Evolutionary conservation across 2,113 vertebrate genomes (phyloP).

Genomic region (Salminus brasiliensis): DNA sequence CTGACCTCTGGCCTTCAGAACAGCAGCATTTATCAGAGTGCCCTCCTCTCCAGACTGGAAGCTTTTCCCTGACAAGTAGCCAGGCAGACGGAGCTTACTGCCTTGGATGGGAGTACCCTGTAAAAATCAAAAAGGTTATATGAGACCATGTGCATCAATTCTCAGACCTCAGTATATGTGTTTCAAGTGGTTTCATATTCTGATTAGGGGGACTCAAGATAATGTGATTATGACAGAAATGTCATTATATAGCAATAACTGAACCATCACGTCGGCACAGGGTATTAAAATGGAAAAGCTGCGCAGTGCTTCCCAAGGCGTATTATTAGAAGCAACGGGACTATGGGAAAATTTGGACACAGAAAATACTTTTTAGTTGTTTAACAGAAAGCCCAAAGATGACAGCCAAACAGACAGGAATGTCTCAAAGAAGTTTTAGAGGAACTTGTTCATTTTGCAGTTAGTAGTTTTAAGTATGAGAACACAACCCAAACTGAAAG

Average conservation of each 20-base stretch:
- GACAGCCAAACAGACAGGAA: neutral
- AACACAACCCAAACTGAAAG: constrained; percentile 3
- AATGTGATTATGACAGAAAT: neutral
- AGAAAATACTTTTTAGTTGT: neutral
- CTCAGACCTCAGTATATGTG: neutral
- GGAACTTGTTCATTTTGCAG: constrained; percentile 3
- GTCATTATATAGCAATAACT: neutral
- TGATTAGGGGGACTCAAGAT: neutral
- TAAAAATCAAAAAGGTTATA: constrained; percentile 13
- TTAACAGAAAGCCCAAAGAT: neutral
- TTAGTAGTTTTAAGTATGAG: constrained; percentile 10
- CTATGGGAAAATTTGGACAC: neutral
- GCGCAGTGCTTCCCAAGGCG: neutral
- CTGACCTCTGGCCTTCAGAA: constrained; percentile 86
- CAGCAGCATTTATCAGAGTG: constrained; percentile 86
- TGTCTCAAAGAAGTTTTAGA: neutral
- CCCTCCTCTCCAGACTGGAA: constrained; percentile 93
- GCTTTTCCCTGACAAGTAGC: constrained; percentile 94
- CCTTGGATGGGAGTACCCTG: constrained; percentile 92
- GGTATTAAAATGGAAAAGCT: neutral
- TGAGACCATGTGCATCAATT: too few relatives aligned
- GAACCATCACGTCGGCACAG: neutral
- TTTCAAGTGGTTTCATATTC: neutral
- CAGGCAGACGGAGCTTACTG: constrained; percentile 93
- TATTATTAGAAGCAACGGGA: neutral